phyloP scores from a whole-genome alignment of 2,888 invertebrate species.

The Nephrotoma flavescens region DNA sequence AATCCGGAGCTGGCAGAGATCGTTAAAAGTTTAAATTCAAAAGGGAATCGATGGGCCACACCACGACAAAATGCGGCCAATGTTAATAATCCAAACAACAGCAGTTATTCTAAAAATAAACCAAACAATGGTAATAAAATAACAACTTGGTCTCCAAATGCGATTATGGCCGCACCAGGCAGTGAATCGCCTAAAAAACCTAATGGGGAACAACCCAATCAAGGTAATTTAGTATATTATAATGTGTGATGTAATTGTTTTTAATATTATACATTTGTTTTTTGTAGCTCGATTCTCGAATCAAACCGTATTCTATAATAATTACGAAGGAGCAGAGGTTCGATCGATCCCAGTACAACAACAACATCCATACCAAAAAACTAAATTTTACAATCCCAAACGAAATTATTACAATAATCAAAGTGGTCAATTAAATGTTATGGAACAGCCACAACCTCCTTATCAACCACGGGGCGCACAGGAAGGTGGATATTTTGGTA shows the following conservation, averaged over 20 bases:
- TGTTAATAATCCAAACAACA: neutral
- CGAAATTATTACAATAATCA: neutral
- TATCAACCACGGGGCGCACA: neutral
- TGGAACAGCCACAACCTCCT: neutral
- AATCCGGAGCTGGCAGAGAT: constrained; percentile 66
- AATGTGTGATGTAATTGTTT: neutral
- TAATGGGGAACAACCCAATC: neutral
- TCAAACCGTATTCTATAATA: neutral
- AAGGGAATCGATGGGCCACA: neutral
- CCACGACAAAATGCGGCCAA: neutral
- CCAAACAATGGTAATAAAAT: neutral
- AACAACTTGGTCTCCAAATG: neutral
- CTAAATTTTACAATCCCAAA: neutral
- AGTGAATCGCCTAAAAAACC: neutral
- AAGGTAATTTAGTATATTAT: neutral
- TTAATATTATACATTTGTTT: too few species aligned
- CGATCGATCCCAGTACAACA: neutral
- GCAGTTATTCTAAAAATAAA: neutral
- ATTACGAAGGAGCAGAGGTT: neutral
- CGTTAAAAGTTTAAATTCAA: constrained; percentile 30
- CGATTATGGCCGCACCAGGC: neutral
- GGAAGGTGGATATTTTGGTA: neutral
- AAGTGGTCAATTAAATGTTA: neutral
- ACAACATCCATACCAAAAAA: neutral
- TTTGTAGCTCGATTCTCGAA: neutral